phyloP scores from a whole-genome alignment of 2,888 invertebrate species.

The Hofmannophila pseudospretella region DNA sequence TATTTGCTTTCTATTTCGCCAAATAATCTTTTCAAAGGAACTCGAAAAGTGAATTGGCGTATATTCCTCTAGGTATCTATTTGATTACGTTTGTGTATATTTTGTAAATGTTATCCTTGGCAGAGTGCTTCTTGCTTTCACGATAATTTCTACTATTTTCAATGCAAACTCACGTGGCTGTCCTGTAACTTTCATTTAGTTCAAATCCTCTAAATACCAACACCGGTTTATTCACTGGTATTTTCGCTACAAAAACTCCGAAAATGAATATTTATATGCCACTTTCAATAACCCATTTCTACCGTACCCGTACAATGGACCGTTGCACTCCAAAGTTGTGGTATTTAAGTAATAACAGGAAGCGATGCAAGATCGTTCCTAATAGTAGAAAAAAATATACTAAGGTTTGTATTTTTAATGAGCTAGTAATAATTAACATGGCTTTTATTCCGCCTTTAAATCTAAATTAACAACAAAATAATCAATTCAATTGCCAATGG shows the following conservation, averaged over 20 bases:
- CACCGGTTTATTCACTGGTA: background rate
- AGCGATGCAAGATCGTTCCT: background rate
- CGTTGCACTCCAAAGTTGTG: slow-evolving; percentile 26
- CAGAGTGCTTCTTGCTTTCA: background rate
- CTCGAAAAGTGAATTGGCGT: slow-evolving; percentile 25
- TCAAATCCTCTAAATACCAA: background rate
- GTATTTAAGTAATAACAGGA: background rate
- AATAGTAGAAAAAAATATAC: no score
- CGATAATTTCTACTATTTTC: background rate
- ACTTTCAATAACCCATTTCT: slow-evolving; percentile 38
- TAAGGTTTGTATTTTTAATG: no score
- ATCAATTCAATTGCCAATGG: no score
- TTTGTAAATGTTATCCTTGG: slow-evolving; percentile 26
- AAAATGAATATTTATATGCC: slow-evolving; percentile 47
- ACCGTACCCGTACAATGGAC: slow-evolving; percentile 32
- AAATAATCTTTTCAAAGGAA: slow-evolving; percentile 47
- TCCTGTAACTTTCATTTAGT: background rate
- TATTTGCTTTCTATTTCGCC: slow-evolving; percentile 48
- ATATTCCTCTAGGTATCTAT: slow-evolving; percentile 9
- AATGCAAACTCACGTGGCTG: no score
- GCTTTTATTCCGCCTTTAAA: no score
- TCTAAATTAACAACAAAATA: no score
- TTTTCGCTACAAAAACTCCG: slow-evolving; percentile 20
- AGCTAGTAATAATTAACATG: no score
- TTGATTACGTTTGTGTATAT: slow-evolving; percentile 15